A percentile compares a stretch with the other conserved stretches of the same genome.
Evolutionary conservation across 2,113 vertebrate genomes (phyloP).

Genomic region (Syngnathus typhle): DNA sequence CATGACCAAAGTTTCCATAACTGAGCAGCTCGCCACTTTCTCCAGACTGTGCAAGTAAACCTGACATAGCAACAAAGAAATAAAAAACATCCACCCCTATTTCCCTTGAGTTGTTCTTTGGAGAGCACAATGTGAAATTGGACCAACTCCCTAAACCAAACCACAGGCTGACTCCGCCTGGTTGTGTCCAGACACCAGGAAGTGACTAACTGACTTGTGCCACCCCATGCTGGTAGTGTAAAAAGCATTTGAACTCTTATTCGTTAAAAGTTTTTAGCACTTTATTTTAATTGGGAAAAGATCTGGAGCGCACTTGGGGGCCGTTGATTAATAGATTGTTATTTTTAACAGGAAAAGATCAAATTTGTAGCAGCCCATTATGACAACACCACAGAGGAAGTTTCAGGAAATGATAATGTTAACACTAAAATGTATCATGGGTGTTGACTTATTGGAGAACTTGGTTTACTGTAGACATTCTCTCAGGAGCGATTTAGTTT

Average conservation of each 20-base stretch:
- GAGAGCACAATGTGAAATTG: constrained; percentile 16
- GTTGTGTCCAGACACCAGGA: constrained; percentile 45
- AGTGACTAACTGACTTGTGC: constrained; percentile 48
- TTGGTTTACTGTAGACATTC: too few species aligned
- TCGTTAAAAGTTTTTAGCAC: constrained; percentile 16
- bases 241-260: constrained; percentile 11
- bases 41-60: constrained; percentile 4
- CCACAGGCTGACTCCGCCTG: constrained; percentile 45
- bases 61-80: neutral
- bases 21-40: constrained; percentile 22
- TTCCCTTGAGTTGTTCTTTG: neutral
- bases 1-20: constrained; percentile 36
- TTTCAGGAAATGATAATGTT: neutral
- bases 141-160: constrained; percentile 37
- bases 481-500: too few species aligned
- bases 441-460: too few species aligned
- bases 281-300: neutral
- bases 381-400: neutral
- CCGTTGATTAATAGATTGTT: neutral
- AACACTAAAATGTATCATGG: neutral
- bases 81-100: neutral
- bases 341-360: neutral
- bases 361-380: neutral
- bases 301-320: neutral
- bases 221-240: constrained; percentile 9